Conservation (phyloP, 2,113 vertebrate genomes). For the Cololabis saira region DNA sequence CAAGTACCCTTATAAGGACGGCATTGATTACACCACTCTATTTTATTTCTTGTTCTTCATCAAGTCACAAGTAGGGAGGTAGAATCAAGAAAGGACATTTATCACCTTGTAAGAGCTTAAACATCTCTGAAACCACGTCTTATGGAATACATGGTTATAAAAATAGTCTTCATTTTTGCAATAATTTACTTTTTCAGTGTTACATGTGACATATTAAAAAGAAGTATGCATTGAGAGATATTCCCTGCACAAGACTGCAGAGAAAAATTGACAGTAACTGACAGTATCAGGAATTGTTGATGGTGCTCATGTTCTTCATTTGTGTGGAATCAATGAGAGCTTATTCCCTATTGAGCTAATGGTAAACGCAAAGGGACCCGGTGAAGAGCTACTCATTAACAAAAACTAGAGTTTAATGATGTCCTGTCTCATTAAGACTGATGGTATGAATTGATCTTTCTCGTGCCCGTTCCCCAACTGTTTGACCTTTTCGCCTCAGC, state of each 20-base stretch:
- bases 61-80: conserved; percentile 35
- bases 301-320: conserved; percentile 24
- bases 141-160: background rate
- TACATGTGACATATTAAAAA: background rate
- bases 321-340: conserved; percentile 60
- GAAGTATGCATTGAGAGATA: background rate
- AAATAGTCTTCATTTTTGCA: background rate
- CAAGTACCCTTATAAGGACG: background rate
- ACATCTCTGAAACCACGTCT: conserved; percentile 12
- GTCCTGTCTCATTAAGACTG: conserved; percentile 69
- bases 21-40: conserved; percentile 1
- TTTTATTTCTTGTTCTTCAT: conserved; percentile 8
- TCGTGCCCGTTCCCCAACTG: conserved; percentile 40
- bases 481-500: conserved; percentile 59
- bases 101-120: conserved; percentile 13
- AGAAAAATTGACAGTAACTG: conserved; percentile 17
- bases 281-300: conserved; percentile 38
- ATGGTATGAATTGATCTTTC: conserved; percentile 72
- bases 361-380: conserved; percentile 42
- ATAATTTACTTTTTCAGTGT: background rate
- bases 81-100: conserved; percentile 24
- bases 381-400: conserved; percentile 66
- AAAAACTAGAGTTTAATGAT: conserved; percentile 73
- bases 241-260: background rate
- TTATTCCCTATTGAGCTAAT: conserved; percentile 55